phyloP scores from a whole-genome alignment of 1,140 invertebrate genomes.

The Brachionus sp. region DNA sequence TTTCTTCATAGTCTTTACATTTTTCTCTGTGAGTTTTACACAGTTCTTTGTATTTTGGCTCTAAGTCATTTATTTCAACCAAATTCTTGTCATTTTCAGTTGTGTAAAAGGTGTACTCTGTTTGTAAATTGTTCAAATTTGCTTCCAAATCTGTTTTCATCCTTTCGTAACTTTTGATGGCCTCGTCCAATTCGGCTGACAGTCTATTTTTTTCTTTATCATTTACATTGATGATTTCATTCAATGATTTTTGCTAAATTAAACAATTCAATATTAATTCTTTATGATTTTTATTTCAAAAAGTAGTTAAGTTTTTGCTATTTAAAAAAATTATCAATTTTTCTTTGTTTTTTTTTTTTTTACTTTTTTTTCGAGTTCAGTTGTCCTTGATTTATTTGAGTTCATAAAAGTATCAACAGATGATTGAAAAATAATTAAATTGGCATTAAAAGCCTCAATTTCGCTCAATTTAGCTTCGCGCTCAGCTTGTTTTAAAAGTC shows the following conservation, averaged over 20 bases:
- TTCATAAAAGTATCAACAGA: neutral
- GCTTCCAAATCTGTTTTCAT: slow-evolving; percentile 11
- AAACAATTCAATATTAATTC: no score
- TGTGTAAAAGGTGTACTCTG: neutral
- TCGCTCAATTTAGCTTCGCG: neutral
- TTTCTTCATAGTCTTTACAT: slow-evolving; percentile 27
- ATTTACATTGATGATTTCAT: neutral
- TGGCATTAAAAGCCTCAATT: slow-evolving; percentile 33
- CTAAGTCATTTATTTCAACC: neutral
- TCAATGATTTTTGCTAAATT: neutral
- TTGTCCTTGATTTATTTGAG: neutral
- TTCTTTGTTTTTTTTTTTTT: neutral
- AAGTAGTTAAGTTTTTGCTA: no score
- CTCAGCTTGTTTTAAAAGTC: slow-evolving; percentile 16
- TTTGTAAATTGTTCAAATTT: slow-evolving; percentile 1
- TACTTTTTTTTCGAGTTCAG: neutral
- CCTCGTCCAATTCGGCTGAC: neutral
- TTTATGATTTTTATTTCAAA: no score
- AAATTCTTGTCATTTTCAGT: slow-evolving; percentile 19
- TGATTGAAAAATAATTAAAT: slow-evolving; percentile 41
- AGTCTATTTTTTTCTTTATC: slow-evolving; percentile 9
- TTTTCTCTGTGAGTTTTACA: neutral
- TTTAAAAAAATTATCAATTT: no score
- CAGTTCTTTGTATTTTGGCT: neutral
- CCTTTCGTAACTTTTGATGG: neutral